phyloP scores from a whole-genome alignment of 2,113 vertebrate species.

The Phasianus colchicus region DNA sequence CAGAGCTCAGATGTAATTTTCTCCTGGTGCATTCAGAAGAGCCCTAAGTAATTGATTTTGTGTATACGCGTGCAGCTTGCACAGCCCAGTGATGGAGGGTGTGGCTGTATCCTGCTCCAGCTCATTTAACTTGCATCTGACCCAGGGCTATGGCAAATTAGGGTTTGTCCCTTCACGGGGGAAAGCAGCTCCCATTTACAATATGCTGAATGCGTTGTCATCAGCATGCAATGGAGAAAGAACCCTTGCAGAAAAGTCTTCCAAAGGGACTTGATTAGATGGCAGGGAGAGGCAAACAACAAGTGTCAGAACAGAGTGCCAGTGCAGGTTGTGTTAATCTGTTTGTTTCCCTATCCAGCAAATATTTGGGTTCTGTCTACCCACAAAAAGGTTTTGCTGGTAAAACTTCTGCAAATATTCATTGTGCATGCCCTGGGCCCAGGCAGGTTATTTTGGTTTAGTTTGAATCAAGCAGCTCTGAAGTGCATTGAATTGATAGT shows the following conservation, averaged over 20 bases:
- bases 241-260: not conserved
- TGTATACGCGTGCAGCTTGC: not conserved
- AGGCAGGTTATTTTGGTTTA: not conserved
- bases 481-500: not conserved
- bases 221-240: slow-evolving; percentile 8
- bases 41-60: slow-evolving; percentile 33
- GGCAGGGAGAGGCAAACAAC: not conserved
- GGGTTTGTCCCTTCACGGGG: slow-evolving; percentile 31
- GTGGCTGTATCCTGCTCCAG: not conserved
- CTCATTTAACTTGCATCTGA: slow-evolving; percentile 43
- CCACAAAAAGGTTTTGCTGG: not conserved
- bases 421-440: not conserved
- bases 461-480: not conserved
- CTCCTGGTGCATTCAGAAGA: slow-evolving; percentile 19
- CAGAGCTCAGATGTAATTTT: slow-evolving; percentile 65
- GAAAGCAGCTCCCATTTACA: slow-evolving; percentile 34
- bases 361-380: slow-evolving; percentile 30
- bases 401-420: slow-evolving; percentile 40
- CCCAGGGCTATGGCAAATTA: slow-evolving; percentile 36
- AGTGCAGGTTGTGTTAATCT: slow-evolving; percentile 24
- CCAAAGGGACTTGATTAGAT: slow-evolving; percentile 20
- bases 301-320: not conserved
- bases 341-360: not conserved
- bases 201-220: slow-evolving; percentile 10
- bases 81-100: not conserved